A percentile compares a stretch with the other conserved stretches of the same genome.
Evolutionary conservation across 2,113 vertebrate species (phyloP).

Genomic region (Tyrannus savana): DNA sequence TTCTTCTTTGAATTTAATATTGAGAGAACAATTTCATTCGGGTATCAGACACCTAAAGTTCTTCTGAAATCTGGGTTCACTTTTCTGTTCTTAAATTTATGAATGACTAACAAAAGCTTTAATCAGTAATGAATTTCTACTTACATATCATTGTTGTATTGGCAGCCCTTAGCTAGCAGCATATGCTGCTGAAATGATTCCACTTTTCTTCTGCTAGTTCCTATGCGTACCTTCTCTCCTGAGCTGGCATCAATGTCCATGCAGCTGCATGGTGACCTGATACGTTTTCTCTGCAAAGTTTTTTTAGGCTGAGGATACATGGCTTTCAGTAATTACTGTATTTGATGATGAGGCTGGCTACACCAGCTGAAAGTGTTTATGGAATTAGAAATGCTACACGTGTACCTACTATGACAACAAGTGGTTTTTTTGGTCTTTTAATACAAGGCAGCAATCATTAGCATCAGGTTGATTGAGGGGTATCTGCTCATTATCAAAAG

Average conservation of each 20-base stretch:
- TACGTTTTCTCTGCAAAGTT: neutral
- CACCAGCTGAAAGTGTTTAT: neutral
- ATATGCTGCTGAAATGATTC: neutral
- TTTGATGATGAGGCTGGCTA: neutral
- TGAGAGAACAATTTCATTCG: neutral
- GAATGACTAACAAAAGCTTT: neutral
- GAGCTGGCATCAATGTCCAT: neutral
- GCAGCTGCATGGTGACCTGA: neutral
- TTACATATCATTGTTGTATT: neutral
- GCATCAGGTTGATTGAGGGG: neutral
- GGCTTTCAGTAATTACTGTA: neutral
- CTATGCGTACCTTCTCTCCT: neutral
- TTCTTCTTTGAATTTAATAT: neutral
- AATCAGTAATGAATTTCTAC: slow-evolving; percentile 3
- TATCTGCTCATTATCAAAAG: neutral
- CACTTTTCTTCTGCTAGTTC: neutral
- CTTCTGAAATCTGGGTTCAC: neutral
- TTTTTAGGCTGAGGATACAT: neutral
- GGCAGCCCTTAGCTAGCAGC: neutral
- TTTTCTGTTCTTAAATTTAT: neutral
- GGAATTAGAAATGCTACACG: neutral
- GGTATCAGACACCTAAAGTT: neutral
- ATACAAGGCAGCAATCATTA: neutral
- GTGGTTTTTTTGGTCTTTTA: neutral
- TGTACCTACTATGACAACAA: neutral